Evolutionary conservation across 2,888 invertebrate species (phyloP), one percentile per base, ranked within the genome.

Genomic region (Caenorhabditis parvicauda): DNA sequence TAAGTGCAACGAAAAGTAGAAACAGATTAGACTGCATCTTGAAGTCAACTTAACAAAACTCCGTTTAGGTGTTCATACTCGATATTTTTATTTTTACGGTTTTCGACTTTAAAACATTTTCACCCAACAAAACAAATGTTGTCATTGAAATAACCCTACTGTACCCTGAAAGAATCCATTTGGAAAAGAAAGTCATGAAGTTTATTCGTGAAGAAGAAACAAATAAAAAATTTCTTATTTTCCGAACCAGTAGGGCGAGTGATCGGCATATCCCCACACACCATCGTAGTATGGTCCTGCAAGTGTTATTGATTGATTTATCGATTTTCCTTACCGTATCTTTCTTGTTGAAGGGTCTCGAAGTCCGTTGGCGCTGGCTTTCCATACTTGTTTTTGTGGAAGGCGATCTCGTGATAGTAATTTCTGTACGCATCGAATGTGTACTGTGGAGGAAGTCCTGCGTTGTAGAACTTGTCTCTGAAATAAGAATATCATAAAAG

Each of bases 261-360:
- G 75, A 57, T 75, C 72, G 7, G 62, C 67, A 37, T 72, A 71
- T 55, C 75, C 75, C 75, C 75, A 75, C 3, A 75, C 74, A 5
- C 75, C 74, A 21, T 71, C 68, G 62, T 75, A 75, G 53, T 72
- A 75, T 17, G 75, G 75, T 29, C 75, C 75, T 75, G 61, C 52
- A 72, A 52, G 28, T 45, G 39, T 3, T 19, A 37, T 22, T 25
- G n/a, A 39, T 24, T 47, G 3, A 24, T 35, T n/a, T 6, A 28
- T 32, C 27, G 25, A 12, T 32, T 24, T 51, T 2, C 14, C 66
- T 21, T 19, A 75, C 75, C 75, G 43, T 59, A 75, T 66, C 74
- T 47, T 50, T 75, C 75, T 59, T 72, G 71, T 50, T 75, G 75
- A 32, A 71, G 52, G 9, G 66, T 63, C 42, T 72, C 70, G 46